A percentile compares a stretch with the other conserved stretches of the same genome.
Conservation (phyloP, 2,888 invertebrate species). For the Chloromyia formosa region DNA sequence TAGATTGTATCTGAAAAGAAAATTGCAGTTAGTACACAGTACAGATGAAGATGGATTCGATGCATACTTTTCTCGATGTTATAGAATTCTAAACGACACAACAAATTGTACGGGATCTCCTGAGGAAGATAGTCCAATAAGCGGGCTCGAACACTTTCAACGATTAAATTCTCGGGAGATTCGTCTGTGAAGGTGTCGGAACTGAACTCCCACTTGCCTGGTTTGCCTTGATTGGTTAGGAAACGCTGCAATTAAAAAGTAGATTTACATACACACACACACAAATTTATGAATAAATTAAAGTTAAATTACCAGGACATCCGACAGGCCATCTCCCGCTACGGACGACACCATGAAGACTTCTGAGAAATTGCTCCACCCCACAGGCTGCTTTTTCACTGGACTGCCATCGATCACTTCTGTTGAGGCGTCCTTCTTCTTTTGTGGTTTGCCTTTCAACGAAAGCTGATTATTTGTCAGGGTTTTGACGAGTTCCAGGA, state of each 20-base stretch:
- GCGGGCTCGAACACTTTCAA: conserved; percentile 81
- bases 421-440: conserved; percentile 50
- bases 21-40: no score
- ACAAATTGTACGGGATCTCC: conserved; percentile 86
- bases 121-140: conserved; percentile 83
- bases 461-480: conserved; percentile 73
- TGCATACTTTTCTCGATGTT: conserved; percentile 68
- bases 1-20: conserved; percentile 65
- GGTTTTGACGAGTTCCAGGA: conserved; percentile 76
- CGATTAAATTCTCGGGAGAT: conserved; percentile 73
- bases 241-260: conserved; percentile 50
- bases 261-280: not conserved
- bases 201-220: conserved; percentile 74
- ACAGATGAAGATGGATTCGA: not conserved
- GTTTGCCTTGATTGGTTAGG: conserved; percentile 67
- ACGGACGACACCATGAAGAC: conserved; percentile 93
- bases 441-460: conserved; percentile 54
- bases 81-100: conserved; percentile 73
- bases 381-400: conserved; percentile 53
- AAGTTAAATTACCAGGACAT: conserved; percentile 69
- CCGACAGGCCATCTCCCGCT: conserved; percentile 77
- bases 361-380: conserved; percentile 83
- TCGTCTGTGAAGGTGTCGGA: conserved; percentile 78
- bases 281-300: conserved; percentile 12
- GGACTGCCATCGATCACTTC: not conserved